These are phyloP conservation scores for Danaus plexippus DNA, from an alignment of 1,140 invertebrate genomes.

Conservation along the genomic window DNA sequence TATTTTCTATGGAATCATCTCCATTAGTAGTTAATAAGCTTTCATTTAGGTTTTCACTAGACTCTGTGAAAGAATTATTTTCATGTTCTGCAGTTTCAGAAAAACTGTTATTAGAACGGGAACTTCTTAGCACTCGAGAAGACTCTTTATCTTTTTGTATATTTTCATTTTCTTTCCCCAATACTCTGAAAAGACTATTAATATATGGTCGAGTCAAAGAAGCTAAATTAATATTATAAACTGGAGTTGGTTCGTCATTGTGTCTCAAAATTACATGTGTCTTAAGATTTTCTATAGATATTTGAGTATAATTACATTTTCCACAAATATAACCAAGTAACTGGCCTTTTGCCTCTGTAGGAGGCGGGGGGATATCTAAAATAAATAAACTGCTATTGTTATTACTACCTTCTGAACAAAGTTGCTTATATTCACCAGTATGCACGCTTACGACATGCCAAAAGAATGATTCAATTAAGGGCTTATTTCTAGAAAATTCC, in stretches of 20 bases:
- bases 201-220: background rate
- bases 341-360: constrained; percentile 45
- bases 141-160: constrained; percentile 13
- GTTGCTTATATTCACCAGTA: constrained; percentile 80
- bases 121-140: constrained; percentile 37
- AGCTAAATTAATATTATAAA: constrained; percentile 55
- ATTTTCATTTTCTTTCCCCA: constrained; percentile 31
- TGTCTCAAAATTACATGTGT: constrained; percentile 74
- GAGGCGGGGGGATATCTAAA: constrained; percentile 56
- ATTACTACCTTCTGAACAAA: constrained; percentile 72
- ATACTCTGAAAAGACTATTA: constrained; percentile 10
- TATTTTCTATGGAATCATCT: constrained; percentile 9
- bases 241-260: constrained; percentile 52
- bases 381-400: constrained; percentile 35
- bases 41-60: constrained; percentile 1
- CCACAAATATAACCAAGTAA: constrained; percentile 77
- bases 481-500: constrained; percentile 45
- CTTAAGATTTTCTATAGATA: constrained; percentile 73
- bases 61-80: constrained; percentile 14
- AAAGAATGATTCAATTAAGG: constrained; percentile 70
- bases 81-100: constrained; percentile 26
- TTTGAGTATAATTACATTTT: constrained; percentile 79
- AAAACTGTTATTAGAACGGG: constrained; percentile 29
- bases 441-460: constrained; percentile 79
- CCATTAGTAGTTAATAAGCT: background rate